These are phyloP conservation scores for Maconellicoccus hirsutus DNA, from an alignment of 1,140 invertebrate genomes.

Conservation along the genomic window DNA sequence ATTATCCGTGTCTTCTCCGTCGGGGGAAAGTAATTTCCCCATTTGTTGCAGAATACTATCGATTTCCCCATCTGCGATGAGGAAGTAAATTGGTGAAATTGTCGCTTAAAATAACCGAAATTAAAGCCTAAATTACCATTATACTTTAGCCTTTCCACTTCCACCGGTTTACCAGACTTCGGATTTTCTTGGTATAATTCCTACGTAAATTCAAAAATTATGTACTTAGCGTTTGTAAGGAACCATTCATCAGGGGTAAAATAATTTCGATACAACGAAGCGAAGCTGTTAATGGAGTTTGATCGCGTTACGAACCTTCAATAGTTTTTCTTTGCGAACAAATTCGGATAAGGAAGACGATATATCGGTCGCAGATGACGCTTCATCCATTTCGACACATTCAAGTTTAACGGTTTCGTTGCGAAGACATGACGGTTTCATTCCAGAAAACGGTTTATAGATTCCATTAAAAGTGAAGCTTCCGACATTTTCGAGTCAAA, in stretches of 20 bases:
- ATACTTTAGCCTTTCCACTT: not conserved
- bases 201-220: not conserved
- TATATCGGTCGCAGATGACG: not conserved
- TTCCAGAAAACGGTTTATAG: no score
- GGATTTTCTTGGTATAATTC: constrained; percentile 2
- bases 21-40: not conserved
- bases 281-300: not conserved
- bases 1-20: not conserved
- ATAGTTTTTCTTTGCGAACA: not conserved
- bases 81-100: not conserved
- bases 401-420: not conserved
- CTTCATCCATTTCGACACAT: not conserved
- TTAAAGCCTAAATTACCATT: not conserved
- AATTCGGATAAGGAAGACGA: constrained; percentile 10
- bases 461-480: no score
- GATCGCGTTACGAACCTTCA: not conserved
- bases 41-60: constrained; percentile 8
- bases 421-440: no score
- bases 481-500: no score
- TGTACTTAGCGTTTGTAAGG: not conserved
- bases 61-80: not conserved
- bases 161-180: not conserved
- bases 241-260: not conserved
- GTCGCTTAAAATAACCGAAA: not conserved
- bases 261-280: not conserved